Evolutionary conservation across 2,113 vertebrate genomes (phyloP).

Genomic region (Solenodon paradoxus): DNA sequence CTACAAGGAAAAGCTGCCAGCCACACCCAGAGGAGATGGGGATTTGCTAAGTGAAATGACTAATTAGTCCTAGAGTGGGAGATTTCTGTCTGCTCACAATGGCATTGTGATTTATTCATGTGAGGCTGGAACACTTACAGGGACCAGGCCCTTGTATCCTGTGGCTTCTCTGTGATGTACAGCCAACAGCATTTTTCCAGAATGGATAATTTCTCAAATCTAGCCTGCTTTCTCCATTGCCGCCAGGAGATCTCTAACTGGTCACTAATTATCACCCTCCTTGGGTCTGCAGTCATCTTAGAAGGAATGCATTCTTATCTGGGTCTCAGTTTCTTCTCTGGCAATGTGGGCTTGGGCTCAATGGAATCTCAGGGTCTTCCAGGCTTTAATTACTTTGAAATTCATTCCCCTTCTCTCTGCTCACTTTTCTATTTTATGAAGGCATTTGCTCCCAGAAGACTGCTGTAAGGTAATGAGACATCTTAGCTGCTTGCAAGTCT

Average conservation of each 20-base stretch:
- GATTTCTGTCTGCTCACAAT: not conserved
- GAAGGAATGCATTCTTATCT: slow-evolving; percentile 39
- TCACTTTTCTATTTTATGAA: not conserved
- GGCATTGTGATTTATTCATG: slow-evolving; percentile 43
- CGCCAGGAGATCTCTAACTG: not conserved
- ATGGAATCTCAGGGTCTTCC: not conserved
- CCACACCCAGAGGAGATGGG: not conserved
- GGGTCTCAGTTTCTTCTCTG: not conserved
- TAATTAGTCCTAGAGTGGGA: slow-evolving; percentile 36
- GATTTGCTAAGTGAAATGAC: slow-evolving; percentile 30
- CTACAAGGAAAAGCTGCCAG: not conserved
- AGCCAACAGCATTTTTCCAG: slow-evolving; percentile 50
- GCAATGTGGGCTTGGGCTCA: not conserved
- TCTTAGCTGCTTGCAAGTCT: slow-evolving; percentile 6
- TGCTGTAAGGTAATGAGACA: slow-evolving; percentile 7
- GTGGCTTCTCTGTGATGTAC: not conserved
- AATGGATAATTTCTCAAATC: slow-evolving; percentile 31
- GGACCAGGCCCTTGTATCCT: not conserved
- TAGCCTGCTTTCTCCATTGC: not conserved
- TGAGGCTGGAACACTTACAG: not conserved
- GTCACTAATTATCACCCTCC: not conserved
- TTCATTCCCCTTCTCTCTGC: not conserved
- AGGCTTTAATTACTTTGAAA: slow-evolving; percentile 1
- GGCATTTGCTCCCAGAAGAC: slow-evolving; percentile 19
- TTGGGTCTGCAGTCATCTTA: not conserved